These are phyloP conservation scores for Tinamus major DNA, from an alignment of 2,797 vertebrate species.

Conservation along the genomic window DNA sequence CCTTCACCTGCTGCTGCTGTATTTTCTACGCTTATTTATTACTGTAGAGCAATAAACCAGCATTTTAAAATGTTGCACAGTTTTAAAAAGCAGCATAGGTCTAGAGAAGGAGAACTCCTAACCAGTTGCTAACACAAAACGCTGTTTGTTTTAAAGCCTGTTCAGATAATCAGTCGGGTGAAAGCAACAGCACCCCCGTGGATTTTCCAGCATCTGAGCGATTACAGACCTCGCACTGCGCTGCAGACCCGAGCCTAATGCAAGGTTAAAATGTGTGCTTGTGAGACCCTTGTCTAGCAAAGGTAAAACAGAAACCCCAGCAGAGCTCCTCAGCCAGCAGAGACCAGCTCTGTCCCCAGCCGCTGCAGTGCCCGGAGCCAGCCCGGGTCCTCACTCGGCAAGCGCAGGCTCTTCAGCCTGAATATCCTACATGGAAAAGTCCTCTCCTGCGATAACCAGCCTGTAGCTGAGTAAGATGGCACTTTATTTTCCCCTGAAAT, in stretches of 20 bases:
- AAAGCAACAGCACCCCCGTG: not conserved
- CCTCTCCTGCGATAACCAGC: not conserved
- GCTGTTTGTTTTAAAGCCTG: not conserved
- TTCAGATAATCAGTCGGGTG: not conserved
- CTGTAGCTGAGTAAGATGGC: not conserved
- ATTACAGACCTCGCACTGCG: not conserved
- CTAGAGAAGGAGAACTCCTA: not conserved
- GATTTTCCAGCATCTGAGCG: not conserved
- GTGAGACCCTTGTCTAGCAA: not conserved
- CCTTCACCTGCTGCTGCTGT: not conserved
- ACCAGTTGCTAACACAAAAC: not conserved
- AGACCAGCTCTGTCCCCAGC: not conserved
- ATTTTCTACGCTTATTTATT: not conserved
- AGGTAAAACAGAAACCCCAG: not conserved
- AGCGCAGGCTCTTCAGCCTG: not conserved
- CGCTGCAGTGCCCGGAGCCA: not conserved
- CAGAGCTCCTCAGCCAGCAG: not conserved
- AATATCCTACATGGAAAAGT: not conserved
- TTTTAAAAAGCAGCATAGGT: not conserved
- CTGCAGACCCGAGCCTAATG: not conserved
- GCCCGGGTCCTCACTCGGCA: not conserved
- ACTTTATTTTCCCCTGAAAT: not conserved
- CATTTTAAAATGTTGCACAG: not conserved
- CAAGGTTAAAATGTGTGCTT: accelerated
- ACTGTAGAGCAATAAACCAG: not conserved